These are phyloP conservation scores for Cnemophilus loriae DNA, from an alignment of 2,113 vertebrate genomes.

Conservation along the genomic window DNA sequence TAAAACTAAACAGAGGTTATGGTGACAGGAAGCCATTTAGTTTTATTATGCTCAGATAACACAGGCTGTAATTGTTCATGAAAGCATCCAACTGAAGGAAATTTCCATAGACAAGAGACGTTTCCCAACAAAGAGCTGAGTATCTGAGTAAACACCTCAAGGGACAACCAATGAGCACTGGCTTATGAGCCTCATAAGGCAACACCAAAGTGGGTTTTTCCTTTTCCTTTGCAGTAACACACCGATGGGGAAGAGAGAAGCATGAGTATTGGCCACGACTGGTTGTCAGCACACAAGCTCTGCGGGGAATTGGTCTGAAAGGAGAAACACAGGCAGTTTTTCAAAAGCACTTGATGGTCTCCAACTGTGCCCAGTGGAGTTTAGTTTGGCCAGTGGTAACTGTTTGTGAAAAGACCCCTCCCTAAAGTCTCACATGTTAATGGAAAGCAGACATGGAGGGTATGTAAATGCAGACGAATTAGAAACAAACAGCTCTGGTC, in stretches of 20 bases:
- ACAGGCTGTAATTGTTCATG: not conserved
- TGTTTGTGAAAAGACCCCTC: not conserved
- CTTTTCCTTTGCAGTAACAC: not conserved
- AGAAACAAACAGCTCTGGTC: slow-evolving; percentile 47
- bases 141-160: not conserved
- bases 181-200: not conserved
- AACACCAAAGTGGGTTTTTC: not conserved
- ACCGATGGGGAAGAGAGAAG: not conserved
- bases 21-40: not conserved
- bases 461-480: not conserved
- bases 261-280: not conserved
- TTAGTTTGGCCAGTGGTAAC: slow-evolving; percentile 26
- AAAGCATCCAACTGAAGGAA: not conserved
- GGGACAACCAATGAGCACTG: not conserved
- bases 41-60: slow-evolving; percentile 16
- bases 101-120: not conserved
- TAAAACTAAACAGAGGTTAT: not conserved
- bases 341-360: slow-evolving; percentile 9
- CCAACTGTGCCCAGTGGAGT: slow-evolving; percentile 22
- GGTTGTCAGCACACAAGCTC: not conserved
- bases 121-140: not conserved
- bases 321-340: not conserved
- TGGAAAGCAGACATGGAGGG: slow-evolving; percentile 43
- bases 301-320: not conserved
- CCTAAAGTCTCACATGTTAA: not conserved